A percentile compares a stretch with the other conserved stretches of the same genome.
These are phyloP conservation scores for Gymnoscelis rufifasciata DNA, from an alignment of 2,888 invertebrate genomes.

Conservation along the genomic window DNA sequence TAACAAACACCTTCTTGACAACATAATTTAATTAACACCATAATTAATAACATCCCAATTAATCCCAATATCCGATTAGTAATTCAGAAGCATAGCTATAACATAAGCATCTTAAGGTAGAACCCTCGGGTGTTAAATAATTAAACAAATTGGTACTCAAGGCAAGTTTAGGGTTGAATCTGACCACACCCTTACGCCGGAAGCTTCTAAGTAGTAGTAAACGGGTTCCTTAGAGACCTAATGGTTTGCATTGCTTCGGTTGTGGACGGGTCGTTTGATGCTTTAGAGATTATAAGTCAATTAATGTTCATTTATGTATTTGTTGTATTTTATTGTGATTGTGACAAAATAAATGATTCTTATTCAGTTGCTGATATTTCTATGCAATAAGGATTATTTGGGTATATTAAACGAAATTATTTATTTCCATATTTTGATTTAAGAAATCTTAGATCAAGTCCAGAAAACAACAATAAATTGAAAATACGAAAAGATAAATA, in stretches of 20 bases:
- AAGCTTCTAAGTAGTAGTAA: conserved; percentile 65
- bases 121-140: conserved; percentile 58
- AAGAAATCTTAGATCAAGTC: too few relatives aligned
- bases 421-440: too few relatives aligned
- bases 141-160: conserved; percentile 70
- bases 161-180: conserved; percentile 60
- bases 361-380: too few relatives aligned
- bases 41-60: not conserved
- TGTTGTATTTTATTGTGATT: too few relatives aligned
- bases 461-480: too few relatives aligned
- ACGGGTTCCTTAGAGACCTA: conserved; percentile 51
- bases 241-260: conserved; percentile 29
- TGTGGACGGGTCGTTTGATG: conserved; percentile 7
- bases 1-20: not conserved
- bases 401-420: too few relatives aligned
- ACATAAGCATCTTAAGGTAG: conserved; percentile 46
- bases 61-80: conserved; percentile 1
- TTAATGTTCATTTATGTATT: too few relatives aligned
- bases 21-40: not conserved
- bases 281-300: not conserved
- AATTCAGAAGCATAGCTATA: conserved; percentile 31
- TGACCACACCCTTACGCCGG: conserved; percentile 71
- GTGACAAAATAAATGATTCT: too few relatives aligned
- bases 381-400: too few relatives aligned
- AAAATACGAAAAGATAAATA: too few relatives aligned